Percentiles rank a stretch among this genome's conserved stretches.
Evolutionary conservation across 2,888 invertebrate genomes (phyloP).

Genomic region (Acholoe squamosa): DNA sequence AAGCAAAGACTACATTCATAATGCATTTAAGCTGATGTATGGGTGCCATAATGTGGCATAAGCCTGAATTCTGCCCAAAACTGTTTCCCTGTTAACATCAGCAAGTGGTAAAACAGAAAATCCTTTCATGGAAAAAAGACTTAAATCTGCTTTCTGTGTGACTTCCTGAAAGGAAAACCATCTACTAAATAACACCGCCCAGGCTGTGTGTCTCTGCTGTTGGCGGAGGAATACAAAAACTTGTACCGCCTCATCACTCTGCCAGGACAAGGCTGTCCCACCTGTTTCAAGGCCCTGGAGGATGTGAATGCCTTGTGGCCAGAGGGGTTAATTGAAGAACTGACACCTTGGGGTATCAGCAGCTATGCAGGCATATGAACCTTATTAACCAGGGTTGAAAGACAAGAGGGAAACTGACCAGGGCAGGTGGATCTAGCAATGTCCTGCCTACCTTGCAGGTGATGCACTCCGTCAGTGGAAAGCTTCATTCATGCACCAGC

Average conservation of each 20-base stretch:
- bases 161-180: not conserved
- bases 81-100: constrained; percentile 12
- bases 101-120: constrained; percentile 1
- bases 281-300: constrained; percentile 20
- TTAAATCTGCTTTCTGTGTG: not conserved
- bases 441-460: not conserved
- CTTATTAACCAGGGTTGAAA: not conserved
- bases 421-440: not conserved
- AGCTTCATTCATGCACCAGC: not conserved
- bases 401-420: not conserved
- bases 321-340: constrained; percentile 46
- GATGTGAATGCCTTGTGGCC: not conserved
- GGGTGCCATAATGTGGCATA: not conserved
- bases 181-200: constrained; percentile 8
- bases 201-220: not conserved
- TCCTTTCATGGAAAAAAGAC: not conserved
- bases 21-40: constrained; percentile 35
- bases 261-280: not conserved
- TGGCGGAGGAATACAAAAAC: constrained; percentile 4
- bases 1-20: constrained; percentile 56
- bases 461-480: not conserved
- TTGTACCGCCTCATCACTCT: not conserved
- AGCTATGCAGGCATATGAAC: not conserved
- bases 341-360: not conserved
- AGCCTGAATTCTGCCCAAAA: not conserved